Evolutionary conservation across 2,888 invertebrate species (phyloP), one percentile per base, ranked within the genome.

Genomic region (Archips crataeganus): DNA sequence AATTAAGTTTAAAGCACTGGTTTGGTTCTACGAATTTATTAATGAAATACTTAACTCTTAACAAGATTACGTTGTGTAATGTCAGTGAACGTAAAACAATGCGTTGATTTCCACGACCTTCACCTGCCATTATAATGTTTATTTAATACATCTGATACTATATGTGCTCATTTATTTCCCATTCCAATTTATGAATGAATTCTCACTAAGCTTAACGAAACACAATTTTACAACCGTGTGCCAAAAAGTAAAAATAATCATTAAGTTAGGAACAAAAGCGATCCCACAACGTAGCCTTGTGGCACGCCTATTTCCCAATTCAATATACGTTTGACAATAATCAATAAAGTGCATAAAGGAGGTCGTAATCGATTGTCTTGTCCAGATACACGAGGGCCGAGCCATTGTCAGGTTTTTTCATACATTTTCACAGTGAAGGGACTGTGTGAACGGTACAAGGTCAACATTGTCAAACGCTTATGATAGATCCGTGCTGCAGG

Each of bases 341-440:
- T 92, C 94, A 92, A 93, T 93, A 91, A 92, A 91, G 82, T 87
- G 87, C 89, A 90, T 89, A 89, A 83, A 87, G 88, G 86, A 83
- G 84, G 81, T 83, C 88, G 84, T 93, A 93, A 93, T 93, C 93
- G 90, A 93, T 93, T 93, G 92, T 93, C 86, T 91, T 89, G 89
- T 90, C 88, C 87, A 87, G 85, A 86, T 81, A 83, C 85, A 83
- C 85, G 90, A 89, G 91, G 91, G 87, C 85, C 90, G 82, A 82
- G 82, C 89, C 84, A 93, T 94, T 94, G 93, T 92, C 82, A 80
- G 81, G 88, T 91, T 94, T 94, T 93, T 94, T 90, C 90, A 32
- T 88, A 90, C 88, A 91, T 91, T 93, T 92, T 82, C 90, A 86
- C 88, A 90, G 94, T 93, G 94, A 94, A 94, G 94, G 94, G 94